Conservation (phyloP, 2,888 invertebrate genomes). For the Cryptus armator region DNA sequence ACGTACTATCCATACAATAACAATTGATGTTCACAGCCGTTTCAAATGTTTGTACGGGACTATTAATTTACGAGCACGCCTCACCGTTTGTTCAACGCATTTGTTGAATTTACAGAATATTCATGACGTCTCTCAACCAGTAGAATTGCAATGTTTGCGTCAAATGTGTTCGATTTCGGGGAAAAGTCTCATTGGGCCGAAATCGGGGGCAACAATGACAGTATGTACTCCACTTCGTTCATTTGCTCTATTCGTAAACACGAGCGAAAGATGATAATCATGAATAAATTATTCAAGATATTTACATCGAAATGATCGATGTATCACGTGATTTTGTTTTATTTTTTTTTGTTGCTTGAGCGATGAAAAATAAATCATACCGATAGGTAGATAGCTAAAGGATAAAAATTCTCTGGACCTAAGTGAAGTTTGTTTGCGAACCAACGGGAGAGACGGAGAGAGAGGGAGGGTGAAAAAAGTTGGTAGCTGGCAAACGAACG, state of each 20-base stretch:
- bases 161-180: conserved; percentile 14
- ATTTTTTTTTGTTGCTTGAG: background rate
- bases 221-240: conserved; percentile 53
- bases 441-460: background rate
- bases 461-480: conserved; percentile 17
- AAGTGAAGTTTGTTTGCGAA: conserved; percentile 44
- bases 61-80: conserved; percentile 76
- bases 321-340: background rate
- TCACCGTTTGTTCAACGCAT: conserved; percentile 73
- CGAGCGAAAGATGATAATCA: conserved; percentile 14
- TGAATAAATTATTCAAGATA: conserved; percentile 34
- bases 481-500: conserved; percentile 56
- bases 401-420: conserved; percentile 5
- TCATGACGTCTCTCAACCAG: conserved; percentile 66
- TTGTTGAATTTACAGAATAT: conserved; percentile 74
- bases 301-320: background rate
- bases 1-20: background rate
- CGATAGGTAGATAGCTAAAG: background rate
- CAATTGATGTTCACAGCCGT: conserved; percentile 16
- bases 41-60: conserved; percentile 67
- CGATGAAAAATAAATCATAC: background rate
- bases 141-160: conserved; percentile 14
- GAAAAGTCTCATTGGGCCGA: conserved; percentile 34
- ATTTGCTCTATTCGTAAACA: conserved; percentile 60
- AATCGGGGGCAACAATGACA: conserved; percentile 26